Evolutionary conservation across 1,140 invertebrate species (phyloP).

Genomic region (Drosophila lacteicornis): DNA sequence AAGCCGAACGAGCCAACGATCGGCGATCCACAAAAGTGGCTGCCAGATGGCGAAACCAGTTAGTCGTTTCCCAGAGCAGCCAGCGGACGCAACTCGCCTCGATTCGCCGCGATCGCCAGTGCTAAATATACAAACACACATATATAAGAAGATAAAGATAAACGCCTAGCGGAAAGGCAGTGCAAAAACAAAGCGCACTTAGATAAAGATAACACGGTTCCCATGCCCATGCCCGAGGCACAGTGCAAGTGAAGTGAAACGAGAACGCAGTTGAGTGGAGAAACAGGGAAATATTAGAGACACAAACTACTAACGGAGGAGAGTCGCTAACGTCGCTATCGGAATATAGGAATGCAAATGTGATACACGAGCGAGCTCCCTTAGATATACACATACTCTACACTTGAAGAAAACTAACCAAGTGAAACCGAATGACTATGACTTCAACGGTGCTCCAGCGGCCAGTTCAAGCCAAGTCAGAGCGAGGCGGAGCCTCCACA

Average conservation of each 20-base stretch:
- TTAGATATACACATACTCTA: conserved; percentile 10
- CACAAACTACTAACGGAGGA: conserved; percentile 5
- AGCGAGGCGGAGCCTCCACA: conserved; percentile 26
- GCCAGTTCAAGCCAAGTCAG: conserved; percentile 56
- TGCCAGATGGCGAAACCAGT: conserved; percentile 74
- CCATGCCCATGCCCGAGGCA: conserved; percentile 46
- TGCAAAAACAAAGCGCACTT: conserved; percentile 35
- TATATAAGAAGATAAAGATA: conserved; percentile 33
- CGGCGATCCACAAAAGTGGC: conserved; percentile 65
- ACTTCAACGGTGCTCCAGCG: conserved; percentile 82
- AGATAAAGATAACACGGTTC: conserved; percentile 50
- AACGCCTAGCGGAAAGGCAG: conserved; percentile 28
- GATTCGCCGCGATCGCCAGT: conserved; percentile 35
- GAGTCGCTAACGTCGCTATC: conserved; percentile 7
- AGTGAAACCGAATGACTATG: conserved; percentile 74
- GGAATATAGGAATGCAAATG: conserved; percentile 67
- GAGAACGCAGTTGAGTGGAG: conserved; percentile 52
- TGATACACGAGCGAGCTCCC: conserved; percentile 34
- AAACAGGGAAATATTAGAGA: conserved; percentile 35
- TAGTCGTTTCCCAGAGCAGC: conserved; percentile 69
- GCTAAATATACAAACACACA: conserved; percentile 7
- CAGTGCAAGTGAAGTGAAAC: conserved; percentile 58
- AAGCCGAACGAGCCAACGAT: conserved; percentile 4
- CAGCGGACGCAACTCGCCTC: conserved; percentile 43
- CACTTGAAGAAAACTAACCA: conserved; percentile 21